Evolutionary conservation across 2,113 vertebrate genomes (phyloP), one percentile per base, ranked within the genome.

Genomic region (Psilopsiagon aymara): DNA sequence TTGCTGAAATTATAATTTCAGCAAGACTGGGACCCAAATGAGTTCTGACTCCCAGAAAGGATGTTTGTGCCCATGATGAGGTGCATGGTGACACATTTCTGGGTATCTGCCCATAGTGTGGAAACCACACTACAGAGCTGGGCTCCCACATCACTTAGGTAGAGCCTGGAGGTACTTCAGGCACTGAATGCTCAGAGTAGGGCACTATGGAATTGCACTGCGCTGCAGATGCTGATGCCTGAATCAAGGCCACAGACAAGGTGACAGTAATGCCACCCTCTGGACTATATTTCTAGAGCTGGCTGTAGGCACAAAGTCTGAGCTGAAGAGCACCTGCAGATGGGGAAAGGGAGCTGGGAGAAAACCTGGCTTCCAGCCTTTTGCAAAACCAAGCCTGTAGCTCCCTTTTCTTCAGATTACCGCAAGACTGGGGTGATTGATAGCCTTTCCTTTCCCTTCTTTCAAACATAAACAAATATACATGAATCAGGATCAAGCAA

Each of bases 11-110:
- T 52, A 57, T 9, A 57, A 24, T 41, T 55, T n/a, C 43, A 52
- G 33, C 35, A 78, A 73, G 33, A 35, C 23, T 66, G 41, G 37
- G 37, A 59, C 11, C 18, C 39, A 39, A 44, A 21, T 44, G 47
- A 77, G 41, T 39, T 87, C 59, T 39, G 74, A 87, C 47, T 33
- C 27, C 47, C 37, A 68, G 78, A 60, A 79, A 71, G 47, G 12
- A 33, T 1, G 1, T 20, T 3, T 0, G 0, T 43, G 39, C 18
- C 57, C 16, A 11, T 6, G 2, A 2, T 27, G 43, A 29, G 14
- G 33, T 28, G 12, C 13, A 9, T 6, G 24, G 35, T 47, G 47
- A 41, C 33, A 52, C 5, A 24, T 2, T 35, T 84, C 29, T 20
- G 59, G 33, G 24, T 70, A 35, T 49, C 27, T 70, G 63, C 47